phyloP scores from a whole-genome alignment of 2,888 invertebrate genomes.

The Bruchidius siliquastri region DNA sequence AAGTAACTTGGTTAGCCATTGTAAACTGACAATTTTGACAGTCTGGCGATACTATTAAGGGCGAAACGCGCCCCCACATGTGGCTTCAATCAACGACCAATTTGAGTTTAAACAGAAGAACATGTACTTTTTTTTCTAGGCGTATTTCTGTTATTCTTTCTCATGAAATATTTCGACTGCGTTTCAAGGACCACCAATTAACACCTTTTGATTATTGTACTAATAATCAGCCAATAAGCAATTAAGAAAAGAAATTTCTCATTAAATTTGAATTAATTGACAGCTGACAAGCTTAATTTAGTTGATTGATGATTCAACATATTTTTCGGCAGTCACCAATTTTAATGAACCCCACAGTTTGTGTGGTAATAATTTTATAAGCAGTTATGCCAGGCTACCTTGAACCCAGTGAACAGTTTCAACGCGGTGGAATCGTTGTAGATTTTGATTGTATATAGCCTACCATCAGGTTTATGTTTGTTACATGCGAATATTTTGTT shows the following conservation, averaged over 20 bases:
- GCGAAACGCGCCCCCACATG: too few relatives aligned
- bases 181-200: not conserved
- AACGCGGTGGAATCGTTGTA: not conserved
- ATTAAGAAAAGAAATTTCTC: not conserved
- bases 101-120: too few relatives aligned
- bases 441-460: not conserved
- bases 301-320: not conserved
- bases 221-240: not conserved
- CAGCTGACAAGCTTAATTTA: not conserved
- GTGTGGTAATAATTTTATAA: not conserved
- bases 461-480: too few relatives aligned
- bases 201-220: not conserved
- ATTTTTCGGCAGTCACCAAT: not conserved
- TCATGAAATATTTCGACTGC: not conserved
- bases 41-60: too few relatives aligned
- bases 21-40: too few relatives aligned
- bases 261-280: not conserved
- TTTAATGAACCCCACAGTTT: not conserved
- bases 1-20: too few relatives aligned
- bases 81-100: too few relatives aligned
- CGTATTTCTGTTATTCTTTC: too few relatives aligned
- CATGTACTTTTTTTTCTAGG: too few relatives aligned
- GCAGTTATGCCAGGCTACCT: not conserved
- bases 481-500: too few relatives aligned
- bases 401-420: not conserved